These are phyloP conservation scores for Nymphalis urticae DNA, from an alignment of 2,888 invertebrate species.

Conservation along the genomic window DNA sequence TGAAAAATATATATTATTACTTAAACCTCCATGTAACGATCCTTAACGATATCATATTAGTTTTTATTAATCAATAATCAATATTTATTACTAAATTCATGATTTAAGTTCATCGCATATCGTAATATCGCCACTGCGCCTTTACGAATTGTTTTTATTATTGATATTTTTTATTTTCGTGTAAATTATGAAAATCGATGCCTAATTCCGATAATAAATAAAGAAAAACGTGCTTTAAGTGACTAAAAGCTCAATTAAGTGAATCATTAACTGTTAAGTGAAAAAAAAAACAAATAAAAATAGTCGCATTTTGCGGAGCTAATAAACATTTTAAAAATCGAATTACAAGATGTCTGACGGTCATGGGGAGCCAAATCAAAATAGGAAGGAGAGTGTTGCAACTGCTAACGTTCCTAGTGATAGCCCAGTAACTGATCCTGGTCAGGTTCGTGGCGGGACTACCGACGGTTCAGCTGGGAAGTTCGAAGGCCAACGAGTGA, in stretches of 20 bases:
- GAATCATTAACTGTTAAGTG: conserved; percentile 13
- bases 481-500: conserved; percentile 72
- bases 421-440: conserved; percentile 89
- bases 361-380: conserved; percentile 64
- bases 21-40: conserved; percentile 47
- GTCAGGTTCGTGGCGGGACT: conserved; percentile 78
- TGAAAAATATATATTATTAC: conserved; percentile 46
- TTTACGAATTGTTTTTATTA: conserved; percentile 59
- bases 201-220: conserved; percentile 17
- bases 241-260: conserved; percentile 21
- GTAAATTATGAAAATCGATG: conserved; percentile 25
- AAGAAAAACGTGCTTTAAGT: conserved; percentile 15
- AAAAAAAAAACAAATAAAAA: conserved; percentile 14
- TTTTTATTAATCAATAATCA: conserved; percentile 29
- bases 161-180: conserved; percentile 53
- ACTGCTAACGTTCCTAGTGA: conserved; percentile 83
- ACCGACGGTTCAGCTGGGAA: conserved; percentile 67
- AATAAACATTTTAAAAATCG: conserved; percentile 17
- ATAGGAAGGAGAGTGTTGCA: conserved; percentile 69
- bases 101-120: conserved; percentile 26
- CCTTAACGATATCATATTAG: conserved; percentile 41
- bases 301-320: conserved; percentile 6
- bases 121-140: conserved; percentile 48
- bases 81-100: conserved; percentile 17
- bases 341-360: conserved; percentile 63